Conservation (phyloP, 1,140 invertebrate genomes). For the Penaeus vannamei region DNA sequence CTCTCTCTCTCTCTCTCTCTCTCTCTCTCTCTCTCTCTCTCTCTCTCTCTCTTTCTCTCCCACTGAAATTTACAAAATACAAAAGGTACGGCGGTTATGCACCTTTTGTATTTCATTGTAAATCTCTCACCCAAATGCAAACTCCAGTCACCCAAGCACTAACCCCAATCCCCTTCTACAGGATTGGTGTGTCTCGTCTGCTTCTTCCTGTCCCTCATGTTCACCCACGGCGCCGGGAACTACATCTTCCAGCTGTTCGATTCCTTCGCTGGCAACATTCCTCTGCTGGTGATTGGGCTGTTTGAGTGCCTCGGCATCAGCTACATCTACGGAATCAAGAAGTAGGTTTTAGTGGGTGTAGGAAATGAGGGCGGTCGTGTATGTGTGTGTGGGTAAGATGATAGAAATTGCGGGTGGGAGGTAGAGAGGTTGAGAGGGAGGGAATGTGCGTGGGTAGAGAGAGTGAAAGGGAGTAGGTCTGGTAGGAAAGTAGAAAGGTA, state of each 20-base stretch:
- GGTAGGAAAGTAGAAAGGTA: no score
- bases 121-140: no score
- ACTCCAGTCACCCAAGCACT: not conserved
- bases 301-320: constrained; percentile 92
- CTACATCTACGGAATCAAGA: constrained; percentile 92
- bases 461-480: no score
- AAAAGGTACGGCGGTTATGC: no score
- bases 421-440: not conserved
- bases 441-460: no score
- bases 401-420: not conserved
- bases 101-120: no score
- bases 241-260: constrained; percentile 97
- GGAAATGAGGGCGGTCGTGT: not conserved
- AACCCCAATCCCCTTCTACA: constrained; percentile 71
- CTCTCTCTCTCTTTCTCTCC: not conserved
- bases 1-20: not conserved
- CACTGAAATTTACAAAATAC: not conserved
- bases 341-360: constrained; percentile 73
- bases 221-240: constrained; percentile 92
- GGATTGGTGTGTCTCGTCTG: constrained; percentile 86
- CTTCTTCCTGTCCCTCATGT: constrained; percentile 89
- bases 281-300: constrained; percentile 90
- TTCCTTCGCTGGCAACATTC: constrained; percentile 93
- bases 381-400: not conserved
- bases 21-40: not conserved